Base-by-base conservation (phyloP, 2,888 invertebrate species). In the Aplocera efformata region DNA sequence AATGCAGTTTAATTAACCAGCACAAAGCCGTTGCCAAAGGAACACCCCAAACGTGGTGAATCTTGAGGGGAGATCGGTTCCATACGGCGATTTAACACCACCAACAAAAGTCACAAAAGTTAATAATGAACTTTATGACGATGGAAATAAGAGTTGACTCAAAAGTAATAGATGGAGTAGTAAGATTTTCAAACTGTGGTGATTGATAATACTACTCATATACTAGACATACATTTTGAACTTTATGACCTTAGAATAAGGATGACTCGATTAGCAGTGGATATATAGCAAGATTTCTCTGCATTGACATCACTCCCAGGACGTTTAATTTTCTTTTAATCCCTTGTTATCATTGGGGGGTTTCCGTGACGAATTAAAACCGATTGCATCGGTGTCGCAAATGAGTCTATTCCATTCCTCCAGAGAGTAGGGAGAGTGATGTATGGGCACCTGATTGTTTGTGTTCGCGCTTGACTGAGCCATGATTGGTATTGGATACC, bases 241-340 rank as follows among this genome's bases (percentile, higher is more conserved):
- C 57, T 50, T 48, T 68, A 69, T 46, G 7, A 1, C 3, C 1
- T 10, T 20, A 1, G 1, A 25, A 49, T 69, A 76, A 56, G 50
- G 40, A 21, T 17, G n/a, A n/a, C n/a, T n/a, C 13, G 13, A 3
- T 11, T 27, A 33, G 28, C 8, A 23, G 10, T 7, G 17, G 27
- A 11, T 53, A 31, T 44, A 1, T 1, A 3, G 47, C 36, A 50
- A 50, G 53, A 49, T 42, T 59, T 58, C 52, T 50, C 60, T 65
- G 64, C 63, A 69, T 67, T 81, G 81, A 78, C 79, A 80, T 73
- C 70, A 67, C 67, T 72, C 72, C 72, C 63, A 68, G 66, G 73
- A 71, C 79, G 78, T 84, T 85, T 85, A 85, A 85, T 85, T 88
- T 85, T 86, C 85, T 85, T 86, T 85, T 88, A 85, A 88, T 85